Evolutionary conservation across 1,140 invertebrate genomes (phyloP).

Genomic region (Lineus longissimus): DNA sequence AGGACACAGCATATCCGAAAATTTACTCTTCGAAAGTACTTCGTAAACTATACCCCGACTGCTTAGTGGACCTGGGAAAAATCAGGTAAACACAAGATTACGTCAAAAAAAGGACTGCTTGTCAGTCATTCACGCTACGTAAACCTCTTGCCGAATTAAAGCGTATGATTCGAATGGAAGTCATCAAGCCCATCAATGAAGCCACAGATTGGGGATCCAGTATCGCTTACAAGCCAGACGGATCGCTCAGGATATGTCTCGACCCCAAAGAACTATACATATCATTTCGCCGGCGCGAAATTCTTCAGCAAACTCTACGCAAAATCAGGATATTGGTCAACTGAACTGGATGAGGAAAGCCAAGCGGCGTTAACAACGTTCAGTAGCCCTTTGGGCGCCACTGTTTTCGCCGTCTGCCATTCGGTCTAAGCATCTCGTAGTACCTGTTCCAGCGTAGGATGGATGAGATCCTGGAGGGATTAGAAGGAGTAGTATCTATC

Average conservation of each 20-base stretch:
- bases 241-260: slow-evolving; percentile 23
- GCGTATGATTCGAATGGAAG: too few relatives aligned
- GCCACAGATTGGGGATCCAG: neutral
- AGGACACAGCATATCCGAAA: too few relatives aligned
- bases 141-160: too few relatives aligned
- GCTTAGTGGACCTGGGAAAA: too few relatives aligned
- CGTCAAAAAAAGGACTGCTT: too few relatives aligned
- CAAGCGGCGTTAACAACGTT: slow-evolving; percentile 34
- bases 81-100: too few relatives aligned
- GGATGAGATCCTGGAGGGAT: slow-evolving; percentile 37
- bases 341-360: slow-evolving; percentile 29
- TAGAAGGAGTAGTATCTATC: slow-evolving; percentile 43
- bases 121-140: too few relatives aligned
- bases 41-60: too few relatives aligned
- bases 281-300: slow-evolving; percentile 5
- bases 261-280: slow-evolving; percentile 17
- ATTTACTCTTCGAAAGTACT: too few relatives aligned
- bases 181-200: neutral
- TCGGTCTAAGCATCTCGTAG: slow-evolving; percentile 31
- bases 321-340: slow-evolving; percentile 40
- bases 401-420: slow-evolving; percentile 31
- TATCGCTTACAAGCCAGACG: slow-evolving; percentile 16
- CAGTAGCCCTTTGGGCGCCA: slow-evolving; percentile 30
- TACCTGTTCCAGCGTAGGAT: slow-evolving; percentile 43
- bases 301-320: slow-evolving; percentile 32